Conservation (phyloP, 2,888 invertebrate genomes). For the Hymenopus coronatus region DNA sequence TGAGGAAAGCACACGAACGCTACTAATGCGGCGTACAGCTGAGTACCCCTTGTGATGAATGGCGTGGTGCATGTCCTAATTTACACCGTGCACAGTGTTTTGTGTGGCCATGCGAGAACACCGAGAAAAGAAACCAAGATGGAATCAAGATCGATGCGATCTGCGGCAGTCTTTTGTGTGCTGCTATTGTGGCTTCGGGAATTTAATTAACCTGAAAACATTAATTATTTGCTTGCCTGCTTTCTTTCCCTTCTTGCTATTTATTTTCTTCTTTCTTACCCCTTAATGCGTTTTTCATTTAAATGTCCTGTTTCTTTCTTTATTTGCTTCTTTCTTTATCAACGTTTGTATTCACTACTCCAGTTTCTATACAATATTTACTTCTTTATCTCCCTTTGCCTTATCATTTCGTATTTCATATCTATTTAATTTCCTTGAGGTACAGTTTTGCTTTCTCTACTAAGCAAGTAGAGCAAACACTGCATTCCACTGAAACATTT, state of each 20-base stretch:
- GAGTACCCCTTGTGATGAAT: not conserved
- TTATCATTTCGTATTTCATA: too few species aligned
- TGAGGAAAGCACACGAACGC: not conserved
- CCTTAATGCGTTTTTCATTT: not conserved
- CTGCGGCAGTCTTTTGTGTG: not conserved
- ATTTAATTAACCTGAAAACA: conserved; percentile 13
- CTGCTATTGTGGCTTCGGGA: not conserved
- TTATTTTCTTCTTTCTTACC: not conserved
- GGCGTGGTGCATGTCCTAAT: not conserved
- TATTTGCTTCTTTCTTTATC: not conserved
- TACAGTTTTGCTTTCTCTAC: too few species aligned
- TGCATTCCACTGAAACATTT: too few species aligned
- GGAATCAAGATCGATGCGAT: not conserved
- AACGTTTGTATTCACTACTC: not conserved
- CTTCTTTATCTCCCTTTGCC: too few species aligned
- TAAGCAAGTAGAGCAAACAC: too few species aligned
- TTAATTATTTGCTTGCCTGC: not conserved
- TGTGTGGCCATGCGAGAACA: not conserved
- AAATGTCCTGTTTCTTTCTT: not conserved
- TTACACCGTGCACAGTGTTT: not conserved
- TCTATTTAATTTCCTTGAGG: too few species aligned
- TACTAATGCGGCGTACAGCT: not conserved
- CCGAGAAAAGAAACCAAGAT: not conserved
- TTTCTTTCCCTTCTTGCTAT: not conserved
- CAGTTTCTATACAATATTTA: too few species aligned